These are phyloP conservation scores for Dorcus hopei DNA, from an alignment of 2,888 invertebrate genomes.

Conservation along the genomic window DNA sequence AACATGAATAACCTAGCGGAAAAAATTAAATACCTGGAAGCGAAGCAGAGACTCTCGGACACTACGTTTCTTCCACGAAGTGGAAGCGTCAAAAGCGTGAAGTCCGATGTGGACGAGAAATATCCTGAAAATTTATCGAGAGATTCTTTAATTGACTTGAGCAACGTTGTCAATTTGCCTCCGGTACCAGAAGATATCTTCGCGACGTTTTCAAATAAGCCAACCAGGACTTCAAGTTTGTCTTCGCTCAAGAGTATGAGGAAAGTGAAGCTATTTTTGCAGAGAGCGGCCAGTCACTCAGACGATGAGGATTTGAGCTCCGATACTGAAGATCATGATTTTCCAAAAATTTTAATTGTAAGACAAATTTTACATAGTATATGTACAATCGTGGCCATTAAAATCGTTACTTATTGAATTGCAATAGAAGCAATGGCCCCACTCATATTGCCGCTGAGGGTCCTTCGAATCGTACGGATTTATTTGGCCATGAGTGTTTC, in stretches of 20 bases:
- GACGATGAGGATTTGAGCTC: slow-evolving; percentile 49
- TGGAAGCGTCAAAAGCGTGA: slow-evolving; percentile 38
- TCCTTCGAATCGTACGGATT: no score
- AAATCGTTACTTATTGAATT: no score
- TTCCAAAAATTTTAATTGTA: slow-evolving; percentile 21
- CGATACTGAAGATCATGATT: slow-evolving; percentile 43
- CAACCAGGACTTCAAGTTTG: slow-evolving; percentile 47
- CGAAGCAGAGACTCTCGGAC: slow-evolving; percentile 29
- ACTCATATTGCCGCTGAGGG: no score
- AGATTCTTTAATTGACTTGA: slow-evolving; percentile 49
- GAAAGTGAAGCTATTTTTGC: slow-evolving; percentile 49
- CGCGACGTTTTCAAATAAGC: slow-evolving; percentile 45
- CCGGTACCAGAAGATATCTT: slow-evolving; percentile 52
- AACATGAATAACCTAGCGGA: slow-evolving; percentile 38
- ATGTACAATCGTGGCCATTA: no score
- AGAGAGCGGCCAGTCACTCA: slow-evolving; percentile 45
- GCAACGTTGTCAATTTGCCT: slow-evolving; percentile 47
- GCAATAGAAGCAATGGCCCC: no score
- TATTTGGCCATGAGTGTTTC: no score
- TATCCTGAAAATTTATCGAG: slow-evolving; percentile 51
- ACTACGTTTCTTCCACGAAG: slow-evolving; percentile 19
- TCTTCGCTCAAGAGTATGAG: slow-evolving; percentile 50
- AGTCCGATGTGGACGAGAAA: slow-evolving; percentile 50
- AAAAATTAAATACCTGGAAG: slow-evolving; percentile 42
- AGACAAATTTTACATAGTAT: not conserved